phyloP scores from a whole-genome alignment of 1,140 invertebrate species.

The Nephila pilipes region DNA sequence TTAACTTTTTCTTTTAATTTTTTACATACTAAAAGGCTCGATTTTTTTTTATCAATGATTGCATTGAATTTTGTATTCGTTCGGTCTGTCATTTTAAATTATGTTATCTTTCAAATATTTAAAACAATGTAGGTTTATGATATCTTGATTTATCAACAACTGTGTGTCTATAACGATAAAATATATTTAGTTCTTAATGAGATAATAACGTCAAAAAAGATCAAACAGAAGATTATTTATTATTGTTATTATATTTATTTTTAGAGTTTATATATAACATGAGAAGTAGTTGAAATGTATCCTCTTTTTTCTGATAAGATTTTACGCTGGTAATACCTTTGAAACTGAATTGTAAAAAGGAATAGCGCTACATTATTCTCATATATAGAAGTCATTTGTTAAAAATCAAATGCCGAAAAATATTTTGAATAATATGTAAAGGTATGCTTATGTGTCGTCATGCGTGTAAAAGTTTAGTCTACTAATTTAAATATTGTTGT shows the following conservation, averaged over 20 bases:
- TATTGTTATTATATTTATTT: neutral
- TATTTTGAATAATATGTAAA: constrained; percentile 16
- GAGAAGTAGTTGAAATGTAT: neutral
- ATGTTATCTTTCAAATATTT: neutral
- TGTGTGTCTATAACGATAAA: neutral
- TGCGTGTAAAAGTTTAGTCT: neutral
- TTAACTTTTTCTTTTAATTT: too few relatives aligned
- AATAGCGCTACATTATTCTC: neutral
- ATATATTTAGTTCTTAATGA: constrained; percentile 17
- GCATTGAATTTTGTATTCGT: too few relatives aligned
- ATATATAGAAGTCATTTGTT: neutral
- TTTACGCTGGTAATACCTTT: neutral
- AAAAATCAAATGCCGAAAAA: neutral
- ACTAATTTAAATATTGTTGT: neutral
- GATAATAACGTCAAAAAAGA: neutral
- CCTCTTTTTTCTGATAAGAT: neutral
- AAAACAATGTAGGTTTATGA: neutral
- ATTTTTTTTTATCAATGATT: too few relatives aligned
- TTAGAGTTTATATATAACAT: neutral
- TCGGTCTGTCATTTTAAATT: constrained; percentile 10
- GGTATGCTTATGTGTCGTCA: neutral
- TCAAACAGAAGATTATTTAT: neutral
- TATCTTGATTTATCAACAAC: neutral
- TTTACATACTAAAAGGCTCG: neutral
- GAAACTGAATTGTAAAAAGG: neutral